Evolutionary conservation across 2,797 vertebrate genomes (phyloP).

Genomic region (Lindbergichthys nudifrons): DNA sequence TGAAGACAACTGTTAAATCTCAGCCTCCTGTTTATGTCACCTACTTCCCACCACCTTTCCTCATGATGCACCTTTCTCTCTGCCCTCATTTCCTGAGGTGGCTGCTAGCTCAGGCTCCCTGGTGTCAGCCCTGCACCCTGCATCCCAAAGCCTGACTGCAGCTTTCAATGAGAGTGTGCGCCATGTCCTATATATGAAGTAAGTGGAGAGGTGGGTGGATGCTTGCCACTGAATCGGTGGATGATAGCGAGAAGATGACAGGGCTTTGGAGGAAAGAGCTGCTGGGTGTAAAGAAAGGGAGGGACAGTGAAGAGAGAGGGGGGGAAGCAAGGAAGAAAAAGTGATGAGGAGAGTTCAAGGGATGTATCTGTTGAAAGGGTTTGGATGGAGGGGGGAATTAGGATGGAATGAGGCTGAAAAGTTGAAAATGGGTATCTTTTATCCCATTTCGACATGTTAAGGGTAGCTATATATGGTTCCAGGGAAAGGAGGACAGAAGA

Average conservation of each 20-base stretch:
- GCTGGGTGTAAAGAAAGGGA: slow-evolving; percentile 49
- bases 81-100: slow-evolving; percentile 54
- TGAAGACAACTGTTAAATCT: not conserved
- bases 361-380: slow-evolving; percentile 41
- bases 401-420: slow-evolving; percentile 59
- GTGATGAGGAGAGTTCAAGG: slow-evolving; percentile 37
- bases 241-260: slow-evolving; percentile 74
- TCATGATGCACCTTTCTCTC: slow-evolving; percentile 38
- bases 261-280: slow-evolving; percentile 66
- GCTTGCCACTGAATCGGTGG: slow-evolving; percentile 65
- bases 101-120: slow-evolving; percentile 38
- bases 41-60: not conserved
- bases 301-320: slow-evolving; percentile 16
- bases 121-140: slow-evolving; percentile 55
- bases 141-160: slow-evolving; percentile 61
- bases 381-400: slow-evolving; percentile 58
- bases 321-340: slow-evolving; percentile 20
- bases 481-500: slow-evolving; percentile 60
- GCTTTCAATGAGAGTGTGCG: slow-evolving; percentile 65
- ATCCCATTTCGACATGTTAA: slow-evolving; percentile 53
- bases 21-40: slow-evolving; percentile 3
- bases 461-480: slow-evolving; percentile 45
- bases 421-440: slow-evolving; percentile 50
- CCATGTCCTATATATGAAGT: slow-evolving; percentile 74
- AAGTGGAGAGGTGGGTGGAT: slow-evolving; percentile 78